Evolutionary conservation across 1,140 invertebrate species (phyloP).

Genomic region (Campodea augens): DNA sequence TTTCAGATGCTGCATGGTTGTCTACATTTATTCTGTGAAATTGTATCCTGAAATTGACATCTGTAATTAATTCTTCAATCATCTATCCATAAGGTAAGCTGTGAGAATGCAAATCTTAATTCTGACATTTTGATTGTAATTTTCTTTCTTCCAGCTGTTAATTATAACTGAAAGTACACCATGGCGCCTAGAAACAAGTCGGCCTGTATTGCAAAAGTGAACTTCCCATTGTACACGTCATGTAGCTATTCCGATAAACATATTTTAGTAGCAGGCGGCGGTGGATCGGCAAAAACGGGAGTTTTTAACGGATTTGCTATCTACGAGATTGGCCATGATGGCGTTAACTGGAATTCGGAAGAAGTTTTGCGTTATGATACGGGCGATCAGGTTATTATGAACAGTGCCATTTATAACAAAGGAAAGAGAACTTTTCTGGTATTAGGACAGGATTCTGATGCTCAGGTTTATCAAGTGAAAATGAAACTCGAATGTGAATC

Average conservation of each 20-base stretch:
- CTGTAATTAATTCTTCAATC: no score
- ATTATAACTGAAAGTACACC: no score
- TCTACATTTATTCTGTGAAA: no score
- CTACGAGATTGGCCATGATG: conserved; percentile 25
- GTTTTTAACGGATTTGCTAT: conserved; percentile 34
- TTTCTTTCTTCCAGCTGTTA: no score
- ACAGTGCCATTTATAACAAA: conserved; percentile 22
- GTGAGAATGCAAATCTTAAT: no score
- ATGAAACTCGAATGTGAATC: conserved; percentile 20
- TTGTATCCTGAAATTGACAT: no score
- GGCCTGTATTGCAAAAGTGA: no score
- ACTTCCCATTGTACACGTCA: conserved; percentile 33
- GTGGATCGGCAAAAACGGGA: conserved; percentile 35
- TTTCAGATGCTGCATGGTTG: no score
- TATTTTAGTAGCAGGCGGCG: conserved; percentile 36
- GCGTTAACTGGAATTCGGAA: conserved; percentile 20
- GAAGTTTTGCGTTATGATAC: conserved; percentile 27
- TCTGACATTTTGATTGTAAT: no score
- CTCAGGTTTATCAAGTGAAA: conserved; percentile 28
- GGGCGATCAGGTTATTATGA: conserved; percentile 29
- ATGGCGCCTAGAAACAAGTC: no score
- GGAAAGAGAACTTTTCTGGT: conserved; percentile 26
- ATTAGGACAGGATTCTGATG: conserved; percentile 29
- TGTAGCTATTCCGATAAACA: conserved; percentile 30
- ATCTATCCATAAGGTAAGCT: no score